Evolutionary conservation across 2,797 vertebrate genomes (phyloP), one percentile per base, ranked within the genome.

Genomic region (Parambassis ranga): DNA sequence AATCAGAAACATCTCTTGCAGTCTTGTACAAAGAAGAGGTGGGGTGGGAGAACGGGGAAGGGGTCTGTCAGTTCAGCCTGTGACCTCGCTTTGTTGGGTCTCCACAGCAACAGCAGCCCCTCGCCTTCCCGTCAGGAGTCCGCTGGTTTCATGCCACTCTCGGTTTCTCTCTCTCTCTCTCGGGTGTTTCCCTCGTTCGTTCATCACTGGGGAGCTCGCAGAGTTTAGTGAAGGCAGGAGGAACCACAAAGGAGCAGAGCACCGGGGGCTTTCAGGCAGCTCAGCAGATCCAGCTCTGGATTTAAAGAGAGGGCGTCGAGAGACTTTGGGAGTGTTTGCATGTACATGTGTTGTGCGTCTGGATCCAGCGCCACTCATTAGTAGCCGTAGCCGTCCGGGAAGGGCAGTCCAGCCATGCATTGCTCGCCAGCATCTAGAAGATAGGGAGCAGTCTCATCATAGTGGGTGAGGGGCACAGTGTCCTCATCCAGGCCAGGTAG

Each of bases 391-490:
- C 93, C 90, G 39, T 97, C 95, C 0, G 93, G 90, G 0, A 96
- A 97, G 71, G 94, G 90, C 66, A 96, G 86, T 68, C 90, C 89
- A 5, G 90, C 71, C 36, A 85, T 47, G 3, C 96, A 95, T 79
- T 92, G 95, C 84, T 98, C 96, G 53, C 89, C 82, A 42, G 86
- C 62, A 2, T 98, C 96, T 81, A 96, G 90, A 57, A 96, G 90
- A 86, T 94, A 98, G 0, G 94, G 91, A 0, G 93, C 68, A 53
- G 65, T 85, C 33, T 98, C 95, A 47, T 98, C 95, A 0, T 97
- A 98, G 87, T 98, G 97, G 1, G 94, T 94, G 82, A 98, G 93
- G 0, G 95, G 96, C 75, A 97, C 77, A 0, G 96, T 96, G 79
- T 98, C 96, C 2, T 97, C 96, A 15, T 98, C 95, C 42, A 83